A percentile compares a stretch with the other conserved stretches of the same genome.
phyloP scores from a whole-genome alignment of 2,888 invertebrate genomes.

The Tetanocera ferruginea region DNA sequence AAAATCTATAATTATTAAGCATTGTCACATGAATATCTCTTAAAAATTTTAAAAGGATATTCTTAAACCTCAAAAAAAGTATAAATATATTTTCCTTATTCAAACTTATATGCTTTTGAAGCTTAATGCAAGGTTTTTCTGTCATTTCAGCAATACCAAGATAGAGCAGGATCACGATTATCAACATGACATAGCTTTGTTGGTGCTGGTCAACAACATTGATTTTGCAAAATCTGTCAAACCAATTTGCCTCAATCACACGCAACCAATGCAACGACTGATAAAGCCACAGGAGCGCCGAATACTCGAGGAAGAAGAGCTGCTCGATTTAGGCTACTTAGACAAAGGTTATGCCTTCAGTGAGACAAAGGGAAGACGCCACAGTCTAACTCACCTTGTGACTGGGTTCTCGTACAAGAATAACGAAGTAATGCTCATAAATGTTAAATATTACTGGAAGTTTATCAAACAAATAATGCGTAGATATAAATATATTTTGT shows the following conservation, averaged over 20 bases:
- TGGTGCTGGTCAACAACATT: conserved; percentile 51
- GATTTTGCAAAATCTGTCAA: conserved; percentile 42
- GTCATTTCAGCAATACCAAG: conserved; percentile 27
- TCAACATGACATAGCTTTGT: conserved; percentile 41
- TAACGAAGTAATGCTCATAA: conserved; percentile 46
- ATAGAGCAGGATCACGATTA: background rate
- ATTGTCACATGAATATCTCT: too few species aligned
- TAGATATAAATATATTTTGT: conserved; percentile 39
- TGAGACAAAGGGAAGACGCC: background rate
- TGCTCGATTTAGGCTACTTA: background rate
- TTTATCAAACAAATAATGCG: conserved; percentile 34
- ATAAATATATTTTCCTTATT: too few species aligned
- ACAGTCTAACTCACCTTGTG: background rate
- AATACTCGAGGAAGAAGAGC: background rate
- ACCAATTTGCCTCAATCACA: conserved; percentile 49
- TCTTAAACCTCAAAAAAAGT: too few species aligned
- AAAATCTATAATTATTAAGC: too few species aligned
- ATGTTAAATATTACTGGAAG: conserved; percentile 35
- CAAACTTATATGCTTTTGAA: background rate
- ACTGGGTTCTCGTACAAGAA: conserved; percentile 22
- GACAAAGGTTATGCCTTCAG: background rate
- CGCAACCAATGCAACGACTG: background rate
- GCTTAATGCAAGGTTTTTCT: background rate
- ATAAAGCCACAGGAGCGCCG: background rate
- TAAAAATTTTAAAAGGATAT: too few species aligned